These are phyloP conservation scores for Bothrops alternatus DNA, from an alignment of 2,797 vertebrate genomes.

Conservation along the genomic window DNA sequence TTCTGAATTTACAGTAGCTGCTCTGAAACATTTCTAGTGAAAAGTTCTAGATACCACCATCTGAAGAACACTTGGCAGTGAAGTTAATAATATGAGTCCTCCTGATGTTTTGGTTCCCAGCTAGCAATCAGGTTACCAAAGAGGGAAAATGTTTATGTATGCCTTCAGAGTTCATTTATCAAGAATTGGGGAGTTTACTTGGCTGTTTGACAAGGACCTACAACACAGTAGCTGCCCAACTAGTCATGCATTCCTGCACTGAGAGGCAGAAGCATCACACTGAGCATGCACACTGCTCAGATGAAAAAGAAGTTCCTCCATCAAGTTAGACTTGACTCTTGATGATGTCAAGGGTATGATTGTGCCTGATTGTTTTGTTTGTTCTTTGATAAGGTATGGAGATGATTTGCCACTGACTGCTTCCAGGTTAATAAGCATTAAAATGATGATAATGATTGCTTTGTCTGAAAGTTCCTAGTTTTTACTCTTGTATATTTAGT, in stretches of 20 bases:
- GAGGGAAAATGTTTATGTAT: background rate
- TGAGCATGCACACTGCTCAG: background rate
- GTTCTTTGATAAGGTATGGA: background rate
- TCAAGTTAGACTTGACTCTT: background rate
- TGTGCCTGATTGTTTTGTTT: background rate
- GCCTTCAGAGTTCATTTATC: background rate
- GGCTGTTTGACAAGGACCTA: background rate
- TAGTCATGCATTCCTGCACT: background rate
- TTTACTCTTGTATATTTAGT: background rate
- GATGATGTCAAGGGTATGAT: background rate
- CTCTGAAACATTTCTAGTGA: constrained; percentile 32
- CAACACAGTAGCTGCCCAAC: background rate
- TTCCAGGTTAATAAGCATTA: background rate
- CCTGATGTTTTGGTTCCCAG: background rate
- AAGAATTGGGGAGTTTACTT: background rate
- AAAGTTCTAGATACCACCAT: constrained; percentile 20
- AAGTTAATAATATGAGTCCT: constrained; percentile 4
- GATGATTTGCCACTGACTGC: background rate
- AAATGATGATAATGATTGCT: background rate
- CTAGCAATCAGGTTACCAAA: background rate
- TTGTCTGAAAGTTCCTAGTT: background rate
- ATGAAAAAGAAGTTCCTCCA: background rate
- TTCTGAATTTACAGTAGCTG: constrained; percentile 10
- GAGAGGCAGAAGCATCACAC: background rate
- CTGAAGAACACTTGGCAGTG: constrained; percentile 45